phyloP scores from a whole-genome alignment of 92 coral and sea anemone species.

The Scolanthus callimorphus region DNA sequence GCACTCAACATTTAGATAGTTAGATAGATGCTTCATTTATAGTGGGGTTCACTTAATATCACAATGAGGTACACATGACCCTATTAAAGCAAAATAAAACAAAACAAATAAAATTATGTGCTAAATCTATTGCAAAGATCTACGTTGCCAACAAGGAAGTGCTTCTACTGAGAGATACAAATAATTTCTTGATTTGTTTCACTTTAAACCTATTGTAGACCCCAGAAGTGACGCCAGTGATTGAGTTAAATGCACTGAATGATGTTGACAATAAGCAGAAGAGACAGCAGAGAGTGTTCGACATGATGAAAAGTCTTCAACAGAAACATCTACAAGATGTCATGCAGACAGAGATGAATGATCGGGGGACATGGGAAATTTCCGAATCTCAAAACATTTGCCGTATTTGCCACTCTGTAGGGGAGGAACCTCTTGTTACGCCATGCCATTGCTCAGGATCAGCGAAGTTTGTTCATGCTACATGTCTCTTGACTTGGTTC shows the following conservation, averaged over 20 bases:
- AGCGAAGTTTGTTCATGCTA: slow-evolving; percentile 83
- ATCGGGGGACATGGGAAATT: slow-evolving; percentile 52
- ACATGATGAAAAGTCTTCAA: slow-evolving; percentile 86
- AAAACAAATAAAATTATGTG: no score
- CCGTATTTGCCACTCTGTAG: slow-evolving; percentile 85
- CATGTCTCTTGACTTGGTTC: slow-evolving; percentile 87
- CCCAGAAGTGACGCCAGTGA: slow-evolving; percentile 18
- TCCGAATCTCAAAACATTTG: slow-evolving; percentile 75
- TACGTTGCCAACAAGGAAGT: no score
- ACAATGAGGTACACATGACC: no score
- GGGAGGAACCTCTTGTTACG: slow-evolving; percentile 82
- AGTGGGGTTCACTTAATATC: no score
- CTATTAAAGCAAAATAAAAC: no score
- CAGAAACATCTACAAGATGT: slow-evolving; percentile 71
- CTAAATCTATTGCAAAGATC: no score
- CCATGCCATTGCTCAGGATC: slow-evolving; percentile 91
- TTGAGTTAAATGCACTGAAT: slow-evolving; percentile 8
- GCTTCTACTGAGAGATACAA: no score
- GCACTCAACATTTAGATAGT: no score
- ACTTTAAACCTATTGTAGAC: no score
- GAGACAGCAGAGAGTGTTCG: slow-evolving; percentile 71
- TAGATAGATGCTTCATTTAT: no score
- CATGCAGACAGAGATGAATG: slow-evolving; percentile 67
- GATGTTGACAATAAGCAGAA: slow-evolving; percentile 48
- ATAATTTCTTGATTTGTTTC: no score